A percentile compares a stretch with the other conserved stretches of the same genome.
Evolutionary conservation across 2,113 vertebrate genomes (phyloP).

Genomic region (Perognathus longimembris): DNA sequence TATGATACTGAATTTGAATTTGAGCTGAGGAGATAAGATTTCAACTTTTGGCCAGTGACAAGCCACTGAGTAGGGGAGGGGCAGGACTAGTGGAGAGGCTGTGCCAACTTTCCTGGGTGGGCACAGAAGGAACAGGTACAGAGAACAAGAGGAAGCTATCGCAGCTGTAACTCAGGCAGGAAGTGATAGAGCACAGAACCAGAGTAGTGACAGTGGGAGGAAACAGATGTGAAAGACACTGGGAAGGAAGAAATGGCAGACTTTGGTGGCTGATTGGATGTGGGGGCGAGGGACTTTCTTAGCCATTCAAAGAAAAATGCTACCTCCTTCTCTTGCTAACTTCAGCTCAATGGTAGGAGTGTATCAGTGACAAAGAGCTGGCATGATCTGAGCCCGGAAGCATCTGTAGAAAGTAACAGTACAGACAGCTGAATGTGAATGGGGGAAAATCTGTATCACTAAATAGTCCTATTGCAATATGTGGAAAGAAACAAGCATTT

Average conservation of each 20-base stretch:
- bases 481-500: conserved; percentile 69
- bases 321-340: conserved; percentile 49
- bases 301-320: conserved; percentile 65
- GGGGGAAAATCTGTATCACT: conserved; percentile 60
- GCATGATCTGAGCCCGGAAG: conserved; percentile 66
- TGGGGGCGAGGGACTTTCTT: conserved; percentile 67
- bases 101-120: not conserved
- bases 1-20: not conserved
- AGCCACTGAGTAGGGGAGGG: not conserved
- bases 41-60: not conserved
- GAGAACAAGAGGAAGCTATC: not conserved
- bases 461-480: conserved; percentile 60
- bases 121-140: not conserved
- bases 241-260: conserved; percentile 60
- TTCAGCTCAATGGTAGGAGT: conserved; percentile 68
- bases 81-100: not conserved
- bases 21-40: not conserved
- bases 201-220: not conserved
- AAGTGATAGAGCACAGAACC: not conserved
- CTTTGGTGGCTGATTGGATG: conserved; percentile 61
- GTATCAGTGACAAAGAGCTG: conserved; percentile 66
- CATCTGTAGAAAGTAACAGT: conserved; percentile 72
- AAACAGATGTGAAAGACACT: conserved; percentile 45
- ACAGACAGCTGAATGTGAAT: conserved; percentile 72
- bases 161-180: not conserved